Conservation (phyloP, 2,888 invertebrate species). For the Troides helena region DNA sequence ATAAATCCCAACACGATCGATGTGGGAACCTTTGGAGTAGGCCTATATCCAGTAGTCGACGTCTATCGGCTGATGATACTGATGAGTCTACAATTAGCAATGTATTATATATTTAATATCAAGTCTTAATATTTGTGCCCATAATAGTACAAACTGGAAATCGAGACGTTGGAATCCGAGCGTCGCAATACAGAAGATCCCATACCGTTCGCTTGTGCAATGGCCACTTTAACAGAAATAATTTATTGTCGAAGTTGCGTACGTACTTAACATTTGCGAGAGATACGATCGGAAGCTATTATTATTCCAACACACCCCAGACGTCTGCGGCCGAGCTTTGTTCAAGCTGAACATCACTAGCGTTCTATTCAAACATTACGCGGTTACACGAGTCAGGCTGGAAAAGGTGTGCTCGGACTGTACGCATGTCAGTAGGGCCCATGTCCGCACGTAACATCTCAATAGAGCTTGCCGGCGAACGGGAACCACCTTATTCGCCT, state of each 20-base stretch:
- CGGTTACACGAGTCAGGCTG: slow-evolving; percentile 41
- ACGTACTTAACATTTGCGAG: slow-evolving; percentile 38
- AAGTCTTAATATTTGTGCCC: no score
- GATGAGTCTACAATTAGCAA: no score
- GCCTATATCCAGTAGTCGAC: no score
- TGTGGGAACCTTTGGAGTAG: no score
- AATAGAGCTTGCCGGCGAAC: slow-evolving; percentile 52
- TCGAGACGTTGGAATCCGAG: slow-evolving; percentile 7
- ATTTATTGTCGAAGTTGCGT: slow-evolving; percentile 31
- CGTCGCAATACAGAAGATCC: slow-evolving; percentile 20
- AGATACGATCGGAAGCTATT: slow-evolving; percentile 37
- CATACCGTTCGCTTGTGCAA: slow-evolving; percentile 20
- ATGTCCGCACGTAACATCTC: slow-evolving; percentile 61
- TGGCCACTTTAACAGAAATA: slow-evolving; percentile 25
- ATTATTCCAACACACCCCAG: slow-evolving; percentile 41
- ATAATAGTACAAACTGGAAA: neutral
- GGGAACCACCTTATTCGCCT: slow-evolving; percentile 58
- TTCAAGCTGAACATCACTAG: slow-evolving; percentile 52
- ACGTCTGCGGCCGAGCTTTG: slow-evolving; percentile 43
- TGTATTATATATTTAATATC: neutral
- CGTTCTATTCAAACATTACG: slow-evolving; percentile 63
- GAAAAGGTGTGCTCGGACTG: slow-evolving; percentile 52
- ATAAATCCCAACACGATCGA: no score
- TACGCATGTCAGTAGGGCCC: slow-evolving; percentile 55
- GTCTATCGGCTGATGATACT: no score